A percentile compares a stretch with the other conserved stretches of the same genome.
Conservation (phyloP, 2,888 invertebrate species). For the Drosophila mulleri region DNA sequence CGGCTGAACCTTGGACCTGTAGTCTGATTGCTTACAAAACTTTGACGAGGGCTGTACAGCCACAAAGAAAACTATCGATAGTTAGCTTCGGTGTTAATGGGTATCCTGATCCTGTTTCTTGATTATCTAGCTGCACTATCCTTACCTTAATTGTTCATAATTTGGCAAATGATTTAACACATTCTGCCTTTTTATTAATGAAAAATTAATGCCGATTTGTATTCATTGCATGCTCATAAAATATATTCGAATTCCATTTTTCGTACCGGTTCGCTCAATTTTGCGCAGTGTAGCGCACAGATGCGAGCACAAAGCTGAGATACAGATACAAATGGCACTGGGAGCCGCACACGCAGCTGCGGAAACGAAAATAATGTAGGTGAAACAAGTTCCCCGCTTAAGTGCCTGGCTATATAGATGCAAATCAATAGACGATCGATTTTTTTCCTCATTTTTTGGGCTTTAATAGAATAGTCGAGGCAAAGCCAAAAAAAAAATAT, state of each 20-base stretch:
- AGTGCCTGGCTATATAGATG: constrained; percentile 69
- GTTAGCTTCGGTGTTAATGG: neutral
- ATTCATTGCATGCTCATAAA: neutral
- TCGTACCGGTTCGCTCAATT: constrained; percentile 1
- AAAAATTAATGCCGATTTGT: neutral
- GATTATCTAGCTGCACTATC: neutral
- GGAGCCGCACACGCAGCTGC: constrained; percentile 74
- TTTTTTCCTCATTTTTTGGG: constrained; percentile 26
- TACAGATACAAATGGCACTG: constrained; percentile 43
- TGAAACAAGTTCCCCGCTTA: constrained; percentile 71
- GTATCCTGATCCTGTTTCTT: neutral
- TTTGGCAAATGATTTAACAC: neutral
- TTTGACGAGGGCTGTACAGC: neutral
- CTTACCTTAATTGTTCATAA: neutral
- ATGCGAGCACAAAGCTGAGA: constrained; percentile 21
- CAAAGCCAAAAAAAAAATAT: constrained; percentile 27
- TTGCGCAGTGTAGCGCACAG: constrained; percentile 26
- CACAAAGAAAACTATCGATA: neutral
- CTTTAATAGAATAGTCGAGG: constrained; percentile 66
- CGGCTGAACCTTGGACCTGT: constrained; percentile 64
- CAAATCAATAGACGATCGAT: constrained; percentile 70
- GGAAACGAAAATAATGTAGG: constrained; percentile 74
- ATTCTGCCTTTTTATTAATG: neutral
- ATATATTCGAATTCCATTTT: neutral
- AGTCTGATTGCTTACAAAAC: constrained; percentile 34